Evolutionary conservation across 2,113 vertebrate species (phyloP), one percentile per base, ranked within the genome.

Genomic region (Tachysurus vachellii): DNA sequence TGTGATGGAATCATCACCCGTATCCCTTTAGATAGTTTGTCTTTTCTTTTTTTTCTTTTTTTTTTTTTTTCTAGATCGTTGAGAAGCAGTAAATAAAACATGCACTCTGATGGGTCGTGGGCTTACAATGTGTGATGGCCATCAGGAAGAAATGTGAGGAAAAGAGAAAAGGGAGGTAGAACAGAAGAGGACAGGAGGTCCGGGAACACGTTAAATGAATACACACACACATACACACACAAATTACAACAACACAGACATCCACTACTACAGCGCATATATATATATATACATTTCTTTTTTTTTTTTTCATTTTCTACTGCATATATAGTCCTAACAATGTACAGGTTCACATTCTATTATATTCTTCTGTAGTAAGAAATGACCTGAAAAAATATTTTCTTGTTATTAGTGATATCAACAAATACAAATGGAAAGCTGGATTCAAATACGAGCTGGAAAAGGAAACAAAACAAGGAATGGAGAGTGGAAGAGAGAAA

Each of bases 61-160:
- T 54, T 44, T 28, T 71, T 31, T 70, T 82, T 85, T 84, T 86
- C 85, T 76, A 85, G 76, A 83, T 53, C 23, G 4, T 82, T 80
- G 50, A 80, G 53, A 53, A 66, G 54, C 76, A 50, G 86, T 89
- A 84, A 88, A 83, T 89, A 84, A 90, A 85, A 81, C 83, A 86
- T 87, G 56, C 62, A 73, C 44, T 85, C 64, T 84, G 83, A 89
- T 85, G 73, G 42, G 79, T 87, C 57, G 64, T 75, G 26, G 70
- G 26, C 10, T 75, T 4, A 76, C 21, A 70, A 86, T n/a, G 28
- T 28, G 50, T 50, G 56, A 61, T 44, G 28, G 42, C 80, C 79
- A 90, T 31, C 62, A 53, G 85, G 31, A 44, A 53, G 85, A 21
- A 44, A 62, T 56, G 64, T 50, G 16, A 57, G 56, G 42, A 31